Percentiles rank a stretch among this genome's conserved stretches.
These are phyloP conservation scores for Glossosoma conforme DNA, from an alignment of 1,140 invertebrate species.

Conservation along the genomic window DNA sequence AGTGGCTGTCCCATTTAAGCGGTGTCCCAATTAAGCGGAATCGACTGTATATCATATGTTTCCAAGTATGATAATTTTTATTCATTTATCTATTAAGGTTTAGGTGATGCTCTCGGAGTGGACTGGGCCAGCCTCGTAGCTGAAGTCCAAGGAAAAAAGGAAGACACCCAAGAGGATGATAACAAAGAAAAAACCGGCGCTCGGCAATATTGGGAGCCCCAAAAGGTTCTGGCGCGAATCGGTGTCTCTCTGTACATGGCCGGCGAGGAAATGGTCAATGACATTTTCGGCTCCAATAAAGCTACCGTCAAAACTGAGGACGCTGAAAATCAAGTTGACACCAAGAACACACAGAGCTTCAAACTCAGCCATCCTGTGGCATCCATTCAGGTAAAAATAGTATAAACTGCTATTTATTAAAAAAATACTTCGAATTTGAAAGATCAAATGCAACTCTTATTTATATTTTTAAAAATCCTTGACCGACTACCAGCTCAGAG, in stretches of 20 bases:
- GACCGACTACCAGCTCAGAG: no score
- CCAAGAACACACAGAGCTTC: conserved; percentile 3
- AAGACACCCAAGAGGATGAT: conserved; percentile 38
- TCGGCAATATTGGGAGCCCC: conserved; percentile 71
- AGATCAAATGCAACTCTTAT: no score
- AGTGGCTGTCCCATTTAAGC: no score
- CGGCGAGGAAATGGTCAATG: conserved; percentile 58
- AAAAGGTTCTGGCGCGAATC: conserved; percentile 63
- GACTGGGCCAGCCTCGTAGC: conserved; percentile 86
- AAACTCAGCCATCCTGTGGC: conserved; percentile 53
- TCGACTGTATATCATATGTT: no score
- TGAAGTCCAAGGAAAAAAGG: conserved; percentile 61
- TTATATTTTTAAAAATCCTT: no score
- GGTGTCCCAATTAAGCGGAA: background rate
- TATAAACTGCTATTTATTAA: no score
- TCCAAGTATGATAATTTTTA: background rate
- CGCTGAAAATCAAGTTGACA: conserved; percentile 26
- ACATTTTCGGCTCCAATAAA: conserved; percentile 53
- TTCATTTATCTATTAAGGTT: conserved; percentile 42
- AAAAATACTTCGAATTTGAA: no score
- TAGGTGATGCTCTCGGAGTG: conserved; percentile 84
- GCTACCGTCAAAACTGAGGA: conserved; percentile 34
- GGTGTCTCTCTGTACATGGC: conserved; percentile 68
- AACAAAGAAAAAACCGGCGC: conserved; percentile 52
- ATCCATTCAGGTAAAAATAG: conserved; percentile 55